Percentiles rank a stretch among this genome's conserved stretches.
These are phyloP conservation scores for Telmatochromis sp. DNA, from an alignment of 2,113 vertebrate species.

Conservation along the genomic window DNA sequence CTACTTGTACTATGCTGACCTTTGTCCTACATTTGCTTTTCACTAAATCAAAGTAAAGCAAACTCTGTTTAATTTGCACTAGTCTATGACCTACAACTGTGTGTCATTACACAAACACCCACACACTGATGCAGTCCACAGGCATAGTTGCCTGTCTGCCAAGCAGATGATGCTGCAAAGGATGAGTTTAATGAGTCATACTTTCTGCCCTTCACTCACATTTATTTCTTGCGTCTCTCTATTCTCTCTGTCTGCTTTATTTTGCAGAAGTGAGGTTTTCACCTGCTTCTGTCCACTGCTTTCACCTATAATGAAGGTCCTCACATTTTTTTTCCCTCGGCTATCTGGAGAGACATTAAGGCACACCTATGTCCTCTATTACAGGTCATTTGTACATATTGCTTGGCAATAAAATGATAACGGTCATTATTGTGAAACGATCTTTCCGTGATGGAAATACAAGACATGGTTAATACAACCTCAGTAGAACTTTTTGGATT, in stretches of 20 bases:
- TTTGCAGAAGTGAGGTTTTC: neutral
- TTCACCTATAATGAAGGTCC: neutral
- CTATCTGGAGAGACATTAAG: neutral
- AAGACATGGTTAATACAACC: neutral
- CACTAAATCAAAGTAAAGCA: neutral
- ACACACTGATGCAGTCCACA: neutral
- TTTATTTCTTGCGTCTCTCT: neutral
- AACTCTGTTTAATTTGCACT: neutral
- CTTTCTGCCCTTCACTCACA: neutral
- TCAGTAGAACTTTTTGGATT: neutral
- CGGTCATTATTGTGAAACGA: neutral
- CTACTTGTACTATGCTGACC: neutral
- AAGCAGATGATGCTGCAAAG: neutral
- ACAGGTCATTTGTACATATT: neutral
- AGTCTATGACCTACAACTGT: neutral
- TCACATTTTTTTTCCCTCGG: neutral
- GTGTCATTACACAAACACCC: neutral
- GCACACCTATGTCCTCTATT: neutral
- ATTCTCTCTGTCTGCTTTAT: neutral
- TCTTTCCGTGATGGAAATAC: neutral
- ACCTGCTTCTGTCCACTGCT: neutral
- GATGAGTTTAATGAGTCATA: neutral
- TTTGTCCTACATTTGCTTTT: constrained; percentile 13
- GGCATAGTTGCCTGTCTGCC: neutral
- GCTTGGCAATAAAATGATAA: neutral